A percentile compares a stretch with the other conserved stretches of the same genome.
phyloP scores from a whole-genome alignment of 23 tunicate genomes.

The Diplosoma virens region DNA sequence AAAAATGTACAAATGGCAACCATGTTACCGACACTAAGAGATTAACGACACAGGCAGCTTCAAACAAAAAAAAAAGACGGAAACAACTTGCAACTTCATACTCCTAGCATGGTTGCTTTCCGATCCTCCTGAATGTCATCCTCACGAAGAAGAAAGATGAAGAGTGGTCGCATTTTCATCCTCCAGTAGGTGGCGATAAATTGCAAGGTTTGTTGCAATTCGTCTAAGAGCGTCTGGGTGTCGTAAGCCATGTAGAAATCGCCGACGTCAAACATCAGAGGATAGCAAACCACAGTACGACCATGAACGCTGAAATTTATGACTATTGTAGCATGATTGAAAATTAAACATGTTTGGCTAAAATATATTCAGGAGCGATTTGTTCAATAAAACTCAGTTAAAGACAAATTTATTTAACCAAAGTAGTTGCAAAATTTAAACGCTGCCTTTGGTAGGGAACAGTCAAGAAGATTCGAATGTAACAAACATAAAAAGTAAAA shows the following conservation, averaged over 20 bases:
- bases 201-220: slow-evolving; percentile 68
- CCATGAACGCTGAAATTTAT: slow-evolving; percentile 77
- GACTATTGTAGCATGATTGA: too few species aligned
- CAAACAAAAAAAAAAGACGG: not conserved
- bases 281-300: slow-evolving; percentile 80
- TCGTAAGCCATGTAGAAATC: slow-evolving; percentile 98
- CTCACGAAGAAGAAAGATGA: slow-evolving; percentile 76
- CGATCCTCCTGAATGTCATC: slow-evolving; percentile 64
- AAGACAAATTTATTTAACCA: too few species aligned
- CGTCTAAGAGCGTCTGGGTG: slow-evolving; percentile 82
- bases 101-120: slow-evolving; percentile 69
- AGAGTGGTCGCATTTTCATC: slow-evolving; percentile 75
- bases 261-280: slow-evolving; percentile 87
- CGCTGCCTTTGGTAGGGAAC: too few species aligned
- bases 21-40: not conserved
- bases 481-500: too few species aligned
- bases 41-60: not conserved
- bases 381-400: too few species aligned
- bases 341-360: too few species aligned
- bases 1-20: too few species aligned
- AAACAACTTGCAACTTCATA: slow-evolving; percentile 3
- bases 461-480: too few species aligned
- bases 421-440: too few species aligned
- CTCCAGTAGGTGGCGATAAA: slow-evolving; percentile 79
- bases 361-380: too few species aligned